phyloP scores from a whole-genome alignment of 2,888 invertebrate species.

The Acanthosepion lycidas region DNA sequence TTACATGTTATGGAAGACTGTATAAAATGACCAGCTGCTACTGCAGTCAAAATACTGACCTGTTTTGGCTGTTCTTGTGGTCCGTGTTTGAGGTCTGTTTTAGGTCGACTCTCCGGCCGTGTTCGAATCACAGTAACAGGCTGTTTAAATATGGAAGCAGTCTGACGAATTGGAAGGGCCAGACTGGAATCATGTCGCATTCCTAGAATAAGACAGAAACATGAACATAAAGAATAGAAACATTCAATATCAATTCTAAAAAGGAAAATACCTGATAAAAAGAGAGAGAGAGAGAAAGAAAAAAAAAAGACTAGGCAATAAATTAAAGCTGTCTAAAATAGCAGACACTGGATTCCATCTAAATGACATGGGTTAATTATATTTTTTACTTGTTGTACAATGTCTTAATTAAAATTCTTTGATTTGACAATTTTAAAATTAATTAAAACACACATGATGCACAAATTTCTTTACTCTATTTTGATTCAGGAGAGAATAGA shows the following conservation, averaged over 20 bases:
- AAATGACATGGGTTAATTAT: too few relatives aligned
- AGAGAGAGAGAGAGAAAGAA: not conserved
- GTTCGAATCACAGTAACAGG: constrained; percentile 96
- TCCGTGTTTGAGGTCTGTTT: constrained; percentile 90
- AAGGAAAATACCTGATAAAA: not conserved
- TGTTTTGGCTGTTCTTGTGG: constrained; percentile 78
- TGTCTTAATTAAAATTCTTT: too few relatives aligned
- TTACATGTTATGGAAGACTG: too few relatives aligned
- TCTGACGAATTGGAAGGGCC: constrained; percentile 95
- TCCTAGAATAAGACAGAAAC: constrained; percentile 58
- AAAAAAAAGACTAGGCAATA: not conserved
- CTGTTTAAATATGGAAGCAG: constrained; percentile 98
- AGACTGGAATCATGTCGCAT: constrained; percentile 84
- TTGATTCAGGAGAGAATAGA: too few relatives aligned
- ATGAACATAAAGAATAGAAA: not conserved
- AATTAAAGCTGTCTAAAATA: too few relatives aligned
- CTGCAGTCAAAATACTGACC: constrained; percentile 55
- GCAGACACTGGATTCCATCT: too few relatives aligned
- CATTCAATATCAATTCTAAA: too few relatives aligned
- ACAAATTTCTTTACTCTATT: too few relatives aligned
- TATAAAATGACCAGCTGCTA: not conserved
- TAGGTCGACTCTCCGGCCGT: constrained; percentile 88
- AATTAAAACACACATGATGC: too few relatives aligned
- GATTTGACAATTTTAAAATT: too few relatives aligned
- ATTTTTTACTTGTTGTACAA: too few relatives aligned